Base-by-base conservation (phyloP, 2,888 invertebrate species). In the Ophion ellenae region DNA sequence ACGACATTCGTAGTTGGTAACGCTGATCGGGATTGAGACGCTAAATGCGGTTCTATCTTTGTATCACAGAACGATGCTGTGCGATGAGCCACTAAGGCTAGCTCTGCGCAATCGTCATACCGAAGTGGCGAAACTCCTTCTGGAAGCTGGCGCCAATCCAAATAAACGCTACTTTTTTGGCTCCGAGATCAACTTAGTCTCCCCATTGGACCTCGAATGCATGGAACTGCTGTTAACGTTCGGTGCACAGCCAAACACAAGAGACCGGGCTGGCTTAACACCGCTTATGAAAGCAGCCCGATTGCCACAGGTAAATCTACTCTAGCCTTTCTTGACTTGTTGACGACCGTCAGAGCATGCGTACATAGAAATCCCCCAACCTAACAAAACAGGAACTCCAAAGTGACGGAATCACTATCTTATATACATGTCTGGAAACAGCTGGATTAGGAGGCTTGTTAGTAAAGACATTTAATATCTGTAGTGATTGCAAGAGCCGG, bases 81-180 rank as follows among this genome's bases (percentile, higher is more conserved):
- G 97, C 90, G 98, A 98, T 91, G 98, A 98, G 92, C 98, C 99
- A 0, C 94, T 99, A n/a, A 95, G 98, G 69, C 95, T 99, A 87
- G 98, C 98, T 1, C 96, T 99, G 87, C 96, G 98, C 90, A 98
- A 98, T 92, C 97, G 97, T 88, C 97, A 98, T 92, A 97, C 96
- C 91, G 96, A 96, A 9, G 96, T 96, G 32, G 97, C 96, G 0
- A 95, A 96, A 89, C 95, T 97, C 53, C 95, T 98, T 2, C 94
- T 98, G 45, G 97, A 98, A 91, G 96, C 97, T 88, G 98, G 98
- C 0, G 98, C 98, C 0, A 97, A 98, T 93, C 97, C 98, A 6
- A 98, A 98, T 94, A 97, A 98, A 91, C 95, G 97, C n/a, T 98
- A 98, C 94, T 98, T 98, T 94, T 97, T 98, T 93, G 98, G 98